Percentiles rank a stretch among this genome's conserved stretches.
phyloP scores from a whole-genome alignment of 2,113 vertebrate species.

The Myodes glareolus region DNA sequence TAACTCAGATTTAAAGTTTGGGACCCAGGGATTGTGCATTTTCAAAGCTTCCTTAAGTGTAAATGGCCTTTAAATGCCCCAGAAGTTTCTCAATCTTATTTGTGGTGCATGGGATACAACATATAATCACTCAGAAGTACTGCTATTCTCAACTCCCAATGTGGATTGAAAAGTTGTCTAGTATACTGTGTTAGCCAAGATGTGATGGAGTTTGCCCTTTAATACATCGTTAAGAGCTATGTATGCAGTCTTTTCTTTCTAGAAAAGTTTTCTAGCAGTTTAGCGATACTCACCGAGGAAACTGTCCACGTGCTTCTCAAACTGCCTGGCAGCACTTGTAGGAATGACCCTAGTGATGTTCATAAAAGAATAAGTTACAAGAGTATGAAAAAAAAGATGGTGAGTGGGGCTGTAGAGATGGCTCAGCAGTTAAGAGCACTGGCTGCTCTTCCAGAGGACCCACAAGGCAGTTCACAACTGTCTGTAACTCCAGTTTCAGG shows the following conservation, averaged over 20 bases:
- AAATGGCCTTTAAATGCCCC: background rate
- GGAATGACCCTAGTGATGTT: background rate
- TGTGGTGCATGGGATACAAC: conserved; percentile 16
- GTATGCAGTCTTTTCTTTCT: background rate
- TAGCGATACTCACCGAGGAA: background rate
- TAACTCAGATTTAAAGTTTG: background rate
- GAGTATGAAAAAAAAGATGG: background rate
- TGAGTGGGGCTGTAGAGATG: background rate
- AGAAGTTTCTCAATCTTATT: conserved; percentile 12
- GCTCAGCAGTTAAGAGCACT: background rate
- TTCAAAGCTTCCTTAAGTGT: background rate
- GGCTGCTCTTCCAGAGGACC: background rate
- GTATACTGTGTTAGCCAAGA: background rate
- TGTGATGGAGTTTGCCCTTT: background rate
- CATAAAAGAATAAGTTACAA: background rate
- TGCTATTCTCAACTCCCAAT: conserved; percentile 36
- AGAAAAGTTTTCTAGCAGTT: background rate
- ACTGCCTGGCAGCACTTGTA: background rate
- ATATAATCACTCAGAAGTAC: background rate
- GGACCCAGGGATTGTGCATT: background rate
- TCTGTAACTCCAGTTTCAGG: background rate
- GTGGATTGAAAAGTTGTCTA: conserved; percentile 31
- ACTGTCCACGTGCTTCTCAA: background rate
- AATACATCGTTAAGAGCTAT: background rate
- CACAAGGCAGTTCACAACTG: background rate